Percentiles rank a stretch among this genome's conserved stretches.
Conservation (phyloP, 1,140 invertebrate genomes). For the Drosophila punjabiensis region DNA sequence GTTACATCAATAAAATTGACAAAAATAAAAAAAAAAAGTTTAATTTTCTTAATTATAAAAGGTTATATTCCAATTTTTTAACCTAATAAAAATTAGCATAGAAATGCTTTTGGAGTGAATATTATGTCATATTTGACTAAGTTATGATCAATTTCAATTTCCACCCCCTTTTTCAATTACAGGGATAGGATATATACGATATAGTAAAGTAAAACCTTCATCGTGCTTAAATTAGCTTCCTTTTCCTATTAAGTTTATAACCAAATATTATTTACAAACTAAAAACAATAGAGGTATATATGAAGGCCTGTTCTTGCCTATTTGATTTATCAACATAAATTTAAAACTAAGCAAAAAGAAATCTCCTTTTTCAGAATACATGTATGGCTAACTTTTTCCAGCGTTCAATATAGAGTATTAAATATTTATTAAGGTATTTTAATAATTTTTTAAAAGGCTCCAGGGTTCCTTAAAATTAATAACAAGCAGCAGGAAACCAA, state of each 20-base stretch:
- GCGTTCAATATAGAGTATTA: background rate
- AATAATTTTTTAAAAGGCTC: background rate
- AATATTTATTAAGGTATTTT: background rate
- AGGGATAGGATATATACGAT: too few relatives aligned
- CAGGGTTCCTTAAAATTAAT: background rate
- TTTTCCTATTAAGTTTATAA: too few relatives aligned
- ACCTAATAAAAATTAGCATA: background rate
- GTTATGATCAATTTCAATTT: background rate
- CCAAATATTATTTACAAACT: background rate
- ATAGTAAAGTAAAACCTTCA: too few relatives aligned
- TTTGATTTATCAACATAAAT: background rate
- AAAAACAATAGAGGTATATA: background rate
- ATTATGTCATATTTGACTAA: background rate
- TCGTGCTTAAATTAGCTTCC: too few relatives aligned
- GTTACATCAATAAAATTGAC: background rate
- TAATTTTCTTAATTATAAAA: too few relatives aligned
- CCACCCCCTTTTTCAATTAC: too few relatives aligned
- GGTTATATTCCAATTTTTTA: too few relatives aligned
- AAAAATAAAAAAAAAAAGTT: background rate
- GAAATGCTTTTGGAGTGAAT: background rate
- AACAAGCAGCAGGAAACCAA: background rate
- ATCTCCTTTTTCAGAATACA: background rate
- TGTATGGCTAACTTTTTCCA: background rate
- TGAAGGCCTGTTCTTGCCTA: background rate
- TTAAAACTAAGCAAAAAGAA: background rate